Percentiles rank a stretch among this genome's conserved stretches.
Conservation (phyloP, 2,797 vertebrate species). For the Periparus ater region DNA sequence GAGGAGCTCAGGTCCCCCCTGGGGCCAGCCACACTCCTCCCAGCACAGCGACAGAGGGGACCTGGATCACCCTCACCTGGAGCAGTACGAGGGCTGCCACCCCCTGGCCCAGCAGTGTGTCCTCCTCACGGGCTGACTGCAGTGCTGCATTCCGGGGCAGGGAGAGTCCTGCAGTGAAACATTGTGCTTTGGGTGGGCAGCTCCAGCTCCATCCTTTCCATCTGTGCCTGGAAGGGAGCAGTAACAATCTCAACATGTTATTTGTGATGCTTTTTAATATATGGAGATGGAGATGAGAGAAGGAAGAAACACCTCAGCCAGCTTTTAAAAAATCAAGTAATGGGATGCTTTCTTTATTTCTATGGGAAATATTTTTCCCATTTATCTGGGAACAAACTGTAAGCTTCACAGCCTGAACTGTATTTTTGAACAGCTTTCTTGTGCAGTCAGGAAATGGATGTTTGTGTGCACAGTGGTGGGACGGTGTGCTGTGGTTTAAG, state of each 20-base stretch:
- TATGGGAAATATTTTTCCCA: neutral
- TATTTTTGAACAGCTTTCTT: neutral
- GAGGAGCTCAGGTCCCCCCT: slow-evolving; percentile 49
- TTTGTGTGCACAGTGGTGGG: neutral
- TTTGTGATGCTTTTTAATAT: neutral
- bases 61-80: slow-evolving; percentile 79
- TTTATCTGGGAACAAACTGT: neutral
- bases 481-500: neutral
- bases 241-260: accelerated
- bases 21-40: neutral
- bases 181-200: accelerated
- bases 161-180: accelerated
- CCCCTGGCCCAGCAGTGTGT: slow-evolving; percentile 78
- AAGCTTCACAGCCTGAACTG: neutral
- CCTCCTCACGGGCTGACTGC: slow-evolving; percentile 56
- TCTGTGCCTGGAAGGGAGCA: neutral
- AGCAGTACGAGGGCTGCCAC: slow-evolving; percentile 83
- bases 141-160: accelerated
- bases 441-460: neutral
- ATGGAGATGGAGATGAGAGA: neutral
- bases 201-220: neutral
- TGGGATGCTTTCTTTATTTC: neutral
- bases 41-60: slow-evolving; percentile 67
- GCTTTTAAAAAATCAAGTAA: neutral
- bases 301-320: neutral